Base-by-base conservation (phyloP, 2,888 invertebrate genomes). In the Chaetogeoica ovagalla region DNA sequence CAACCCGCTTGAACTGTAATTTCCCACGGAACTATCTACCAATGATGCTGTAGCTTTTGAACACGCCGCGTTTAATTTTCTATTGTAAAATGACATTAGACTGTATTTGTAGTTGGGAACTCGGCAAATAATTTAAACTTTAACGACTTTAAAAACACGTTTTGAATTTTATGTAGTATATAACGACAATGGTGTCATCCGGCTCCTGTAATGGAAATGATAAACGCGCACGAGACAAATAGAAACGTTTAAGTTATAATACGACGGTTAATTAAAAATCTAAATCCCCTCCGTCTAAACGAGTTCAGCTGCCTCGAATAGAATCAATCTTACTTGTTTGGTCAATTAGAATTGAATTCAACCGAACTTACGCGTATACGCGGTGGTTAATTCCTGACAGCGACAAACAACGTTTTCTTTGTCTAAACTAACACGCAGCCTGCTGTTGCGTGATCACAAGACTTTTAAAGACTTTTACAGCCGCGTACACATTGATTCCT, bases 391-490 rank as follows among this genome's bases (percentile, higher is more conserved):
- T 48, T 48, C 30, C 30, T 30, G 9, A 52, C 62, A 72, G 30
- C 48, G 8, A 48, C 43, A 19, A 60, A 60, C 15, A 8, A 48
- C 9, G 2, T 60, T 72, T 62, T 39, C 23, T 72, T 72, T 60
- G 43, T 60, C 48, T 62, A 60, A 62, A 71, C 48, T 62, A 72
- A 72, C 2, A 60, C 39, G 17, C 19, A 19, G 13, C 8, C 5
- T 15, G 1, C 7, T 72, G 7, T 39, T 30, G 5, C 19, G 3
- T 62, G 43, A 19, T 43, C 43, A 39, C 43, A 19, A 17, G n/a
- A 72, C 72, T 72, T 72, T 48, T 48, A 30, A 19, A 69, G 52
- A 39, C 4, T 30, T 71, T 59, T 71, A 13, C 2, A 59, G 39
- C 39, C n/a, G 37, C 57, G 9, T 23, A 69, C 13, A 17, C 13